phyloP scores from a whole-genome alignment of 2,113 vertebrate genomes.

The Rousettus leschenaultii region DNA sequence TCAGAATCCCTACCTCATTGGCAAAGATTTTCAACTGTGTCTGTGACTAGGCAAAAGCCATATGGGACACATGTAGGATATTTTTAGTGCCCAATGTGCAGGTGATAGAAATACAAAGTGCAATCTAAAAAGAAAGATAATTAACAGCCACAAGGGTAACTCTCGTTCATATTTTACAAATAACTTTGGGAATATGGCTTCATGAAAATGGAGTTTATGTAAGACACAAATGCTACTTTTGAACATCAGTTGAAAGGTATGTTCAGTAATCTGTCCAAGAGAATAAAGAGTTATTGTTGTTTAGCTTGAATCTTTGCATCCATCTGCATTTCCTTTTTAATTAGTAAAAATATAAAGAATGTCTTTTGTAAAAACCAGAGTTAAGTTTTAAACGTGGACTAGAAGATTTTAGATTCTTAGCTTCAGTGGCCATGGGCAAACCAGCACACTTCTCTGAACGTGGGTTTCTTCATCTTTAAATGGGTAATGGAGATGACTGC shows the following conservation, averaged over 20 bases:
- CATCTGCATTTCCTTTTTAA: neutral
- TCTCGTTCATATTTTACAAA: constrained; percentile 24
- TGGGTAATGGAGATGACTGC: neutral
- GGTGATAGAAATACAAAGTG: neutral
- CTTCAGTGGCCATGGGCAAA: neutral
- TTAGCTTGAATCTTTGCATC: neutral
- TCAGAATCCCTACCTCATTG: neutral
- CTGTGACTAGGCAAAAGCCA: constrained; percentile 5
- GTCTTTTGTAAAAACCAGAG: neutral
- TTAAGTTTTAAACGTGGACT: neutral
- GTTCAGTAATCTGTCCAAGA: neutral
- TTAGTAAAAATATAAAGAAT: neutral
- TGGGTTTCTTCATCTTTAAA: neutral
- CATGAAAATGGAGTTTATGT: neutral
- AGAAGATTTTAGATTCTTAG: neutral
- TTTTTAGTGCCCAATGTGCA: neutral
- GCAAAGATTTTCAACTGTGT: constrained; percentile 15
- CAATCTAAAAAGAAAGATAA: neutral
- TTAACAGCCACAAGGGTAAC: neutral
- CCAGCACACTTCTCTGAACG: neutral
- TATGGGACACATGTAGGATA: neutral
- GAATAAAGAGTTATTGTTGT: neutral
- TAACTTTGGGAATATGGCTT: neutral
- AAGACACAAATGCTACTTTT: neutral
- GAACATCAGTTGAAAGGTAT: neutral